Conservation (phyloP, 2,113 vertebrate genomes). For the Indri indri region DNA sequence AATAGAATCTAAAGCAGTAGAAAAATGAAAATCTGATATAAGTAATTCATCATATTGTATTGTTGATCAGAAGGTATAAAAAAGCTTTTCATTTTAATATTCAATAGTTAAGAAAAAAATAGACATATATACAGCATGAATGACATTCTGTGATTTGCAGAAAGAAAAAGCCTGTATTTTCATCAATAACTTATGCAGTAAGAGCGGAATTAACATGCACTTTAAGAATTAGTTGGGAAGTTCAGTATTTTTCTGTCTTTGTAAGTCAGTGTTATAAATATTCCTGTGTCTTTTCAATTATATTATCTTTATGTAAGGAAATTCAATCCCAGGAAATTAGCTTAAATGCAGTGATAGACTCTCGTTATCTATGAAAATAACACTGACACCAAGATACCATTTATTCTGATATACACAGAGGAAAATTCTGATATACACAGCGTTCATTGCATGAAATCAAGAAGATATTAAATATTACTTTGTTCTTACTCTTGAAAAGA, state of each 20-base stretch:
- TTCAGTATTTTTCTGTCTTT: neutral
- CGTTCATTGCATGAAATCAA: slow-evolving; percentile 38
- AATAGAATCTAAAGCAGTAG: neutral
- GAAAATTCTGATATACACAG: slow-evolving; percentile 40
- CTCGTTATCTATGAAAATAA: slow-evolving; percentile 53
- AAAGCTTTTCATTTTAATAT: neutral
- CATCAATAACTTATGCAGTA: slow-evolving; percentile 12
- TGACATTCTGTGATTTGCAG: neutral
- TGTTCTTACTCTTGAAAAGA: slow-evolving; percentile 57
- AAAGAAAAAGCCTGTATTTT: neutral
- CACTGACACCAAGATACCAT: neutral
- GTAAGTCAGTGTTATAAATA: neutral
- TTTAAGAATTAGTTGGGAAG: slow-evolving; percentile 56
- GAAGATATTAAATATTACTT: slow-evolving; percentile 52
- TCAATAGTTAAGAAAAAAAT: neutral
- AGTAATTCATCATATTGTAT: neutral
- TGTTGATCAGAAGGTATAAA: neutral
- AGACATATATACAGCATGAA: neutral
- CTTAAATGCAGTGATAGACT: slow-evolving; percentile 35
- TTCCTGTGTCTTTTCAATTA: slow-evolving; percentile 55
- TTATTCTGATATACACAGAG: slow-evolving; percentile 19
- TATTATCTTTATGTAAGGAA: slow-evolving; percentile 38
- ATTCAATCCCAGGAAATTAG: slow-evolving; percentile 59
- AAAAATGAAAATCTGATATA: neutral
- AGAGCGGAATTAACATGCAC: slow-evolving; percentile 47